Evolutionary conservation across 2,888 invertebrate genomes (phyloP).

Genomic region (Panorpa germanica): DNA sequence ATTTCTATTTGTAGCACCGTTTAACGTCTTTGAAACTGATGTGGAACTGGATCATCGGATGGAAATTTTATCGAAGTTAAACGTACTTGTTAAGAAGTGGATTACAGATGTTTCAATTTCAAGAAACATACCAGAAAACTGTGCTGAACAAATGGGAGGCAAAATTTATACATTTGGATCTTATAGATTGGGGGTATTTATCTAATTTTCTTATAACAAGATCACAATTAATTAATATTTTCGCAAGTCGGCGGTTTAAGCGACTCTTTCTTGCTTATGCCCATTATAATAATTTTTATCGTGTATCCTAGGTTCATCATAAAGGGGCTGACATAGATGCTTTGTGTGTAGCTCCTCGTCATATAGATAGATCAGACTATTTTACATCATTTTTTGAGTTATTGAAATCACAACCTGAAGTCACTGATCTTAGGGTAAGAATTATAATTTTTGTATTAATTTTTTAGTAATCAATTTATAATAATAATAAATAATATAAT

Average conservation of each 20-base stretch:
- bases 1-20: slow-evolving; percentile 38
- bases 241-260: too few species aligned
- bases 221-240: too few species aligned
- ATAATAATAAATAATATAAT: slow-evolving; percentile 5
- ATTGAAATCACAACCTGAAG: slow-evolving; percentile 70
- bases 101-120: slow-evolving; percentile 73
- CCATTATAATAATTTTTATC: slow-evolving; percentile 8
- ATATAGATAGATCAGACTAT: slow-evolving; percentile 86
- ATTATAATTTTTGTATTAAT: slow-evolving; percentile 5
- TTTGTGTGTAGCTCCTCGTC: slow-evolving; percentile 90
- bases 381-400: slow-evolving; percentile 89
- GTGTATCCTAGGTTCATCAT: slow-evolving; percentile 52
- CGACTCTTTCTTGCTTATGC: too few species aligned
- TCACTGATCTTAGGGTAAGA: slow-evolving; percentile 57
- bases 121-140: slow-evolving; percentile 81
- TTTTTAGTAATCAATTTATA: slow-evolving; percentile 1
- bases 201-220: slow-evolving; percentile 1
- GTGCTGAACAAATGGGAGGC: slow-evolving; percentile 84
- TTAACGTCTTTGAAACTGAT: slow-evolving; percentile 79
- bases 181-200: slow-evolving; percentile 68
- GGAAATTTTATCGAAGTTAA: slow-evolving; percentile 69
- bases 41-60: slow-evolving; percentile 79
- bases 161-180: slow-evolving; percentile 99
- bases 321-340: slow-evolving; percentile 99
- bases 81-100: slow-evolving; percentile 85